phyloP scores from a whole-genome alignment of 2,888 invertebrate species.

The Sesia apiformis region DNA sequence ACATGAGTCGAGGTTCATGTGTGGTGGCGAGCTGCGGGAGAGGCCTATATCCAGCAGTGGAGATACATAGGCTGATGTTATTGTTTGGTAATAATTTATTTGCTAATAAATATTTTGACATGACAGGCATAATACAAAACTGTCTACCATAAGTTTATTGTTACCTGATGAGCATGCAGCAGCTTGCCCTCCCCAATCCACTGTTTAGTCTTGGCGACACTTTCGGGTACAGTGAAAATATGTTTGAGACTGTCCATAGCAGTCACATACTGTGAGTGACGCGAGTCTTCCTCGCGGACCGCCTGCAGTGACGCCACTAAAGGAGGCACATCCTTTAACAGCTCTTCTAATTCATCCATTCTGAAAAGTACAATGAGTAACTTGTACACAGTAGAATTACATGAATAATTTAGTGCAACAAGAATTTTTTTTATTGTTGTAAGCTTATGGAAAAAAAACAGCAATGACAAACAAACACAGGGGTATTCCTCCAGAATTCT shows the following conservation, averaged over 20 bases:
- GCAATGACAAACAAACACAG: no score
- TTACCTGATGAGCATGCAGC: conserved; percentile 91
- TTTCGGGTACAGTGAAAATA: conserved; percentile 97
- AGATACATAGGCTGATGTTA: no score
- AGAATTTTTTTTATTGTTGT: no score
- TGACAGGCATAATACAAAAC: no score
- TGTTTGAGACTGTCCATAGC: conserved; percentile 99
- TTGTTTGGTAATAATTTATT: no score
- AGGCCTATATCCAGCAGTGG: no score
- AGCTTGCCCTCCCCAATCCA: conserved; percentile 97
- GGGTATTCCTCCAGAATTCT: no score
- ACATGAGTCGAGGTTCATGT: no score
- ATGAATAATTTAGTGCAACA: no score
- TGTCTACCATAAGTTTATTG: neutral
- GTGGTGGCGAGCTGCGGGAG: no score
- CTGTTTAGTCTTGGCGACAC: conserved; percentile 94
- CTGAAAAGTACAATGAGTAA: conserved; percentile 44
- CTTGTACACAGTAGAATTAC: neutral
- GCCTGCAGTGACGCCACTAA: conserved; percentile 87
- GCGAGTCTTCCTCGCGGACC: conserved; percentile 93
- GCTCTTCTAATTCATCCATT: conserved; percentile 83
- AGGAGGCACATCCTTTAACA: conserved; percentile 84
- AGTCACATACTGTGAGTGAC: conserved; percentile 97
- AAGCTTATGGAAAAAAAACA: no score
- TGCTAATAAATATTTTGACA: no score